Conservation (phyloP, 2,113 vertebrate species). For the Mola mola region DNA sequence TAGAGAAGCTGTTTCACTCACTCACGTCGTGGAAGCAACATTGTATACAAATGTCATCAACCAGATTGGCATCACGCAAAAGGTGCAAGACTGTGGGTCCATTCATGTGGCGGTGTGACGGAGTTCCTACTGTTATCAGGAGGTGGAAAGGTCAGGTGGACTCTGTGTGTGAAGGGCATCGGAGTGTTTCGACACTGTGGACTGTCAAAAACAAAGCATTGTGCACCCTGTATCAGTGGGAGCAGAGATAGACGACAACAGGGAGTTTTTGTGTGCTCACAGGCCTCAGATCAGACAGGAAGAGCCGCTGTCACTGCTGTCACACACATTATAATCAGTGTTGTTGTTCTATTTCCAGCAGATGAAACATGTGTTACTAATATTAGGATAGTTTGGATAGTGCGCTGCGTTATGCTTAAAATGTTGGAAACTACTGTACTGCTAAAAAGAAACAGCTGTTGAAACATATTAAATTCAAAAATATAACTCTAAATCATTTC, state of each 20-base stretch:
- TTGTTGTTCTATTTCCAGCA: too few relatives aligned
- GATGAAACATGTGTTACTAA: too few relatives aligned
- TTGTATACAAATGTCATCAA: constrained; percentile 56
- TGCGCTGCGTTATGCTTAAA: too few relatives aligned
- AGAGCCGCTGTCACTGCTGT: background rate
- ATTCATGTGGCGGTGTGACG: background rate
- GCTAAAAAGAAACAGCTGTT: too few relatives aligned
- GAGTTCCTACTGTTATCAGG: constrained; percentile 34
- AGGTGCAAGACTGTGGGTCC: constrained; percentile 10
- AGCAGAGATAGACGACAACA: background rate
- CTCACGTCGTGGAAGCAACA: constrained; percentile 7
- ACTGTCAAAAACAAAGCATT: background rate
- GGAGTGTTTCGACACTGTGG: too few relatives aligned
- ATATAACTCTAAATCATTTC: too few relatives aligned
- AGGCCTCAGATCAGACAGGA: background rate
- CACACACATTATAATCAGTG: too few relatives aligned
- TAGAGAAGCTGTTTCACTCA: constrained; percentile 10
- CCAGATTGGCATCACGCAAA: constrained; percentile 26
- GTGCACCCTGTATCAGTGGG: background rate
- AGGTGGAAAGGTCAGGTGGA: constrained; percentile 27
- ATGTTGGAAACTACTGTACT: too few relatives aligned
- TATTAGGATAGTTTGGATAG: too few relatives aligned
- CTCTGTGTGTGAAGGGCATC: constrained; percentile 20
- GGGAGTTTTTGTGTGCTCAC: background rate
- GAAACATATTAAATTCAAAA: too few relatives aligned